These are phyloP conservation scores for Hippocampus comes DNA, from an alignment of 2,113 vertebrate species.

Conservation along the genomic window DNA sequence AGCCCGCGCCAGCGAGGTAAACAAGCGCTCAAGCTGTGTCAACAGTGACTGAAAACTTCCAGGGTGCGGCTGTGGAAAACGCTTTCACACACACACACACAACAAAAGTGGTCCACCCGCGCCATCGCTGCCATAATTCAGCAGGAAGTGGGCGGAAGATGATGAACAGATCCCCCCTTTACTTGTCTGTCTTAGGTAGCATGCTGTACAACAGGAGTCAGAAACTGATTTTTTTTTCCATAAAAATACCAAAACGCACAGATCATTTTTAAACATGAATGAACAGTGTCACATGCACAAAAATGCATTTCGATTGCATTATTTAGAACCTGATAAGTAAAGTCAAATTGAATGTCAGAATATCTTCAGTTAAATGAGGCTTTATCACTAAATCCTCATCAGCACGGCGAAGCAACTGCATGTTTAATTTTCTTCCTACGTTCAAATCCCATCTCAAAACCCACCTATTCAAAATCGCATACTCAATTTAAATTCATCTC, in stretches of 20 bases:
- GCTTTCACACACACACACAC: slow-evolving; percentile 1
- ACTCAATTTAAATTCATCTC: no score
- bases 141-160: neutral
- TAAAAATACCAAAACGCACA: no score
- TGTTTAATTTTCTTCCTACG: neutral
- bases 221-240: no score
- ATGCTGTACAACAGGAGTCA: neutral
- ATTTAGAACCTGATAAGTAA: no score
- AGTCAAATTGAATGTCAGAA: no score
- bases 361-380: no score
- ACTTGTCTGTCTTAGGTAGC: neutral
- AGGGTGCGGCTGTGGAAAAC: slow-evolving; percentile 45
- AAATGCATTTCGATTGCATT: no score
- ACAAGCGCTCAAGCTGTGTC: slow-evolving; percentile 55
- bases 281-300: no score
- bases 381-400: no score
- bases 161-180: neutral
- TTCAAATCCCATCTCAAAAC: no score
- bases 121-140: slow-evolving; percentile 20
- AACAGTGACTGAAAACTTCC: slow-evolving; percentile 65
- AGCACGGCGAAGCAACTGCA: neutral
- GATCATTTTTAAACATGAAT: no score
- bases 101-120: slow-evolving; percentile 1
- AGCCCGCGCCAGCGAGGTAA: slow-evolving; percentile 35
- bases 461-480: no score